Evolutionary conservation across 2,797 vertebrate species (phyloP).

Genomic region (Enteromius afrohamiltoni): DNA sequence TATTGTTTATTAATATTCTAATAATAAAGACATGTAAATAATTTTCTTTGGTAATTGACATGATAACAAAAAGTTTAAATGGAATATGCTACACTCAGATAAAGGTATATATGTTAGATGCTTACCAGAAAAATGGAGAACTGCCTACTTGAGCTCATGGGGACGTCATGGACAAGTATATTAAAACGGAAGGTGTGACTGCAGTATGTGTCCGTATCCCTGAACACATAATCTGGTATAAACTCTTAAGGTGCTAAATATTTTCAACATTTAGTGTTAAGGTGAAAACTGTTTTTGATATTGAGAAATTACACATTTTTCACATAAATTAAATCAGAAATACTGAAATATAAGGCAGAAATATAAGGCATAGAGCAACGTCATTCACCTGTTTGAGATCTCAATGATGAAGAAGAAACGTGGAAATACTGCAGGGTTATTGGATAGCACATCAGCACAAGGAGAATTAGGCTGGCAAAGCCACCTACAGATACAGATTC

Average conservation of each 20-base stretch:
- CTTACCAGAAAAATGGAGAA: neutral
- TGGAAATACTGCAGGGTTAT: neutral
- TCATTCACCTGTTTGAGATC: neutral
- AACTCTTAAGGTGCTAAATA: neutral
- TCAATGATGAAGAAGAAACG: neutral
- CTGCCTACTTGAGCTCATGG: neutral
- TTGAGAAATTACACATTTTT: neutral
- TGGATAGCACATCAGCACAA: neutral
- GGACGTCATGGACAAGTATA: neutral
- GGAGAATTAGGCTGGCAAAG: neutral
- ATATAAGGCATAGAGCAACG: neutral
- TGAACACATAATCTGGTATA: constrained; percentile 4
- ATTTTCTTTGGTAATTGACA: neutral
- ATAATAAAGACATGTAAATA: neutral
- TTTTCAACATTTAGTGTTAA: neutral
- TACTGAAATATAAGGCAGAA: neutral
- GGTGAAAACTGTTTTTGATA: neutral
- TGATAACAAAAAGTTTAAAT: neutral
- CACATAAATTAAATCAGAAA: neutral
- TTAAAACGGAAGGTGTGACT: neutral
- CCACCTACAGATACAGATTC: neutral
- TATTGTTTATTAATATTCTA: neutral
- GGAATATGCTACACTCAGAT: neutral
- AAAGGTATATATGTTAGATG: neutral
- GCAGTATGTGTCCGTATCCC: neutral